A percentile compares a stretch with the other conserved stretches of the same genome.
phyloP scores from a whole-genome alignment of 2,113 vertebrate genomes.

The Hystrix brachyura region DNA sequence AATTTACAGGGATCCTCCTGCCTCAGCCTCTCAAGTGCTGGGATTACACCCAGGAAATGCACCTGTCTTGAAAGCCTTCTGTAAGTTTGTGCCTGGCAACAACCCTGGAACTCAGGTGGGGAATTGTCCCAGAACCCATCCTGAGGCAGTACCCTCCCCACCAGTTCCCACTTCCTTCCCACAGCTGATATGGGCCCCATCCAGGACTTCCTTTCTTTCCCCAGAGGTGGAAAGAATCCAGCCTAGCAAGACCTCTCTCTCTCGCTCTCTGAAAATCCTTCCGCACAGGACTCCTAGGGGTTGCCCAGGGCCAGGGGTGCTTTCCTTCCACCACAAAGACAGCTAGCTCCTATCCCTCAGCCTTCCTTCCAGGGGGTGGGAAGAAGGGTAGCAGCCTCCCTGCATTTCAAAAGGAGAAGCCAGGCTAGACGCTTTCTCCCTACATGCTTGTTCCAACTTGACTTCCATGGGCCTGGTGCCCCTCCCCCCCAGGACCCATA shows the following conservation, averaged over 20 bases:
- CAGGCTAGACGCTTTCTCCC: constrained; percentile 37
- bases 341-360: not conserved
- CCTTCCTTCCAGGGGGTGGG: not conserved
- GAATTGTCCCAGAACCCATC: not conserved
- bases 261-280: not conserved
- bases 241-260: not conserved
- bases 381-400: not conserved
- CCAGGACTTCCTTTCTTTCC: not conserved
- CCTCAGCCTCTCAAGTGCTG: not conserved
- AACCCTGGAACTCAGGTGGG: not conserved
- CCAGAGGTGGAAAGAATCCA: too few species aligned
- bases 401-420: constrained; percentile 69
- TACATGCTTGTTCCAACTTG: constrained; percentile 73
- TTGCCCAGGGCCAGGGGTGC: not conserved
- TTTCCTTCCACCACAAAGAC: not conserved
- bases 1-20: not conserved
- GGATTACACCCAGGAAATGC: not conserved
- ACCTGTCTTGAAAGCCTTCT: not conserved
- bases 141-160: not conserved
- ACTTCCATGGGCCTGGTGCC: not conserved
- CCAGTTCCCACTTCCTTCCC: not conserved
- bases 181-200: not conserved
- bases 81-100: not conserved
- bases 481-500: not conserved
- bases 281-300: not conserved